A percentile compares a stretch with the other conserved stretches of the same genome.
Evolutionary conservation across 2,113 vertebrate species (phyloP).

Genomic region (Aix galericulata): DNA sequence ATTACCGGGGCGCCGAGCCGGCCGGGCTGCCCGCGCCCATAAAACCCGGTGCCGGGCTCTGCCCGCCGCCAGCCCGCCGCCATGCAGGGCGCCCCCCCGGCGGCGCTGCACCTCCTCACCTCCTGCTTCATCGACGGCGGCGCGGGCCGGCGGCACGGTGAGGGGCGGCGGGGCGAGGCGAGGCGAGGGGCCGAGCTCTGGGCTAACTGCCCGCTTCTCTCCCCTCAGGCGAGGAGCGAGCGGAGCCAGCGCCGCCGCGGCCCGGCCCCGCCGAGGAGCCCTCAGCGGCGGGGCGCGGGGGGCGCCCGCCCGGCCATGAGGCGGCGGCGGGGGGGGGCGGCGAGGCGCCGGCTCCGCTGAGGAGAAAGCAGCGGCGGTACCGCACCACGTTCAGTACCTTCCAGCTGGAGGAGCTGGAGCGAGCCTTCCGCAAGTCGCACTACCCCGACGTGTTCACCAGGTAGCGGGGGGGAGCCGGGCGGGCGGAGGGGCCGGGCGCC

Average conservation of each 20-base stretch:
- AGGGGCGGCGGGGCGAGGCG: not conserved
- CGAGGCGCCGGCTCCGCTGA: not conserved
- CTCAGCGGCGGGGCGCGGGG: not conserved
- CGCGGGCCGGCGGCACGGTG: constrained; percentile 38
- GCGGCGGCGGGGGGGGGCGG: too few species aligned
- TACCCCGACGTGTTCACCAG: constrained; percentile 76
- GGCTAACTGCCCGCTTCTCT: not conserved
- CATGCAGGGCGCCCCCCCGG: constrained; percentile 63
- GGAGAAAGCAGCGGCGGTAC: constrained; percentile 63
- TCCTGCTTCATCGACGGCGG: constrained; percentile 73
- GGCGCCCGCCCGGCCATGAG: not conserved
- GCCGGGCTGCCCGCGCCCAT: constrained; percentile 31
- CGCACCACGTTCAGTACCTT: constrained; percentile 68
- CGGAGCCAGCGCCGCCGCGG: not conserved
- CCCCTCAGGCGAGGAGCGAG: constrained; percentile 6
- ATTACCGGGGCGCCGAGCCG: constrained; percentile 29
- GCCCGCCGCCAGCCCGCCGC: not conserved
- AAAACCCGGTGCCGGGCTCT: constrained; percentile 31
- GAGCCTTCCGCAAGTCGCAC: constrained; percentile 60
- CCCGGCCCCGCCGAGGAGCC: not conserved
- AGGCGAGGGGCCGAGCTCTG: not conserved
- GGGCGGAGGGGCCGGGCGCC: not conserved
- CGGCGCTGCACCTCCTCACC: constrained; percentile 53
- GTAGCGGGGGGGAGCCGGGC: constrained; percentile 42
- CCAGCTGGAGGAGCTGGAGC: constrained; percentile 78